Base-by-base conservation (phyloP, 2,888 invertebrate genomes). In the Exephanes ischioxanthus region DNA sequence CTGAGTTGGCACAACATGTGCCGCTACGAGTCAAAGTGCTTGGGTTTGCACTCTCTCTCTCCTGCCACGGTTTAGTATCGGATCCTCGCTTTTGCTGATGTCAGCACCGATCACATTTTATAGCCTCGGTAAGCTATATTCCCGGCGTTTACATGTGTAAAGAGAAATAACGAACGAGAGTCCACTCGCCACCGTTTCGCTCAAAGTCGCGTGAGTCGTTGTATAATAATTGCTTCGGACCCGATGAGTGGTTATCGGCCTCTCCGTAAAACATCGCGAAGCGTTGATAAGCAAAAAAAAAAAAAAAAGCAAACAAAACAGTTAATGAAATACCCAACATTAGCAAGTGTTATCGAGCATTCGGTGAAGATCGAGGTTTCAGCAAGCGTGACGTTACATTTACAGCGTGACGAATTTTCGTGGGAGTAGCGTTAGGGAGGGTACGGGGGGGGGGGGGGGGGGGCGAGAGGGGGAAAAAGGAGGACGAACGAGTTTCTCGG, bases 1-100 rank as follows among this genome's bases (percentile, higher is more conserved):
- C 93, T 93, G 93, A 94, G 92, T 92, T 92, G 94, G 93, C 94
- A 93, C 93, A 93, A 93, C 93, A 93, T 93, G 93, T 93, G 93
- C 92, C 91, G 58, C 58, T 58, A 1, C 83, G 90, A 93, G 91
- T 92, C 92, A 90, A 92, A 92, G 91, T 92, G 93, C 93, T 92
- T 93, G 90, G 89, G 91, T 93, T 91, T 90, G 92, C 93, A 92
- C 91, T 92, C 91, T 88, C 86, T 88, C 86, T 80, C 58, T 70
- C 55, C 58, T 41, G 61, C 61, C 68, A 70, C 83, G 89, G 90
- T 90, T 90, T 90, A 89, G 91, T 91, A 91, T 92, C 92, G 91
- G 89, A 91, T 92, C 91, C 91, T 88, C 89, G 91, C 89, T 92
- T 92, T 91, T 89, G 93, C 92, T 92, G 92, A 93, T 91, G 89